Conservation (phyloP, 2,888 invertebrate species). For the Rhyacophila evoluta region DNA sequence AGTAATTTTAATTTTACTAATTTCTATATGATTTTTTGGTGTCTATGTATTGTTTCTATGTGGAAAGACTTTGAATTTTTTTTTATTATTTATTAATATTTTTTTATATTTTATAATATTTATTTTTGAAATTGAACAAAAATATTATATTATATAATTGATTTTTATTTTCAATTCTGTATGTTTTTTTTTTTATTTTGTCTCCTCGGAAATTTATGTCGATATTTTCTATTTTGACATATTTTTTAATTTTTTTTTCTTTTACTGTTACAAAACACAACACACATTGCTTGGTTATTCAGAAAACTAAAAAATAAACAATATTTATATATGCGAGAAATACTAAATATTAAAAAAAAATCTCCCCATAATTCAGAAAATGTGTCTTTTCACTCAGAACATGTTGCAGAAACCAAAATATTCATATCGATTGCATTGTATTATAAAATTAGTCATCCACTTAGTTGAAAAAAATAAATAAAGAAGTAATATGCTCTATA, state of each 20-base stretch:
- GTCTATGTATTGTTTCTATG: constrained; percentile 77
- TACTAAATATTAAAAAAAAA: constrained; percentile 27
- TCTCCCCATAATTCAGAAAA: constrained; percentile 76
- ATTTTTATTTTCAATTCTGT: constrained; percentile 55
- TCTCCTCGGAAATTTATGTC: constrained; percentile 45
- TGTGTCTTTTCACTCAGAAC: constrained; percentile 83
- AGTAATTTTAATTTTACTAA: constrained; percentile 28
- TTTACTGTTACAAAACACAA: constrained; percentile 39
- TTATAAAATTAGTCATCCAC: neutral
- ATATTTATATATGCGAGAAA: constrained; percentile 19
- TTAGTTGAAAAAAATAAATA: neutral
- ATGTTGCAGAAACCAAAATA: constrained; percentile 57
- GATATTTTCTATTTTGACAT: constrained; percentile 1
- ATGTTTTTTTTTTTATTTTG: constrained; percentile 53
- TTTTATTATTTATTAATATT: constrained; percentile 48
- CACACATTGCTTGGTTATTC: constrained; percentile 30
- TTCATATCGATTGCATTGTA: constrained; percentile 43
- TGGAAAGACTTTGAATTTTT: constrained; percentile 73
- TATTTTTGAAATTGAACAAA: constrained; percentile 28
- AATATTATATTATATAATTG: constrained; percentile 53
- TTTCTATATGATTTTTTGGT: constrained; percentile 56
- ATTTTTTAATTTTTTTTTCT: constrained; percentile 54
- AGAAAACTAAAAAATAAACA: constrained; percentile 34
- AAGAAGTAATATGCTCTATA: neutral
- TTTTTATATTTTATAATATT: constrained; percentile 52